A percentile compares a stretch with the other conserved stretches of the same genome.
Evolutionary conservation across 1,140 invertebrate species (phyloP).

Genomic region (Drosophila hydei): DNA sequence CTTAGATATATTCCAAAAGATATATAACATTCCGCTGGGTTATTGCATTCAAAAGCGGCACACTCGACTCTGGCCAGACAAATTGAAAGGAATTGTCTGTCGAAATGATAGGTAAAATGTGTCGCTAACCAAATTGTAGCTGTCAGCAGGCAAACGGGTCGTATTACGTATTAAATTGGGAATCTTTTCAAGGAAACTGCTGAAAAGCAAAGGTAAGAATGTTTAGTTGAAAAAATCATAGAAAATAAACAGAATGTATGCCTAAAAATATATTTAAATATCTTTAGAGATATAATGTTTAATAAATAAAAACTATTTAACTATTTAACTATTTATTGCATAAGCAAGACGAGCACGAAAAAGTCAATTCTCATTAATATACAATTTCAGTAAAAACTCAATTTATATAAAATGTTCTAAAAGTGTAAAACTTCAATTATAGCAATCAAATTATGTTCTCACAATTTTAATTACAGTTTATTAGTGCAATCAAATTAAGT

Average conservation of each 20-base stretch:
- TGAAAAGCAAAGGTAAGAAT: constrained; percentile 2
- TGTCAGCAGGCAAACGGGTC: constrained; percentile 26
- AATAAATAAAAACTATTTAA: too few relatives aligned
- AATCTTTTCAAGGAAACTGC: constrained; percentile 23
- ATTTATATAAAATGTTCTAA: constrained; percentile 2
- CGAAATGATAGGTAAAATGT: constrained; percentile 13
- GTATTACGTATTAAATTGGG: constrained; percentile 24
- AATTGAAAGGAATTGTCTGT: constrained; percentile 49
- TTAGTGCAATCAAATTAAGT: constrained; percentile 1
- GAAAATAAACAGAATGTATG: constrained; percentile 3
- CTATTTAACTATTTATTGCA: too few relatives aligned
- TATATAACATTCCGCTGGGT: constrained; percentile 9
- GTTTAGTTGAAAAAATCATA: too few relatives aligned
- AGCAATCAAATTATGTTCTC: constrained; percentile 2
- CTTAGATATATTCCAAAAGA: constrained; percentile 9
- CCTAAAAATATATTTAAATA: not conserved
- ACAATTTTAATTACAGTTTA: constrained; percentile 2
- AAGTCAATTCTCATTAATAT: not conserved
- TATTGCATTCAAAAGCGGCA: constrained; percentile 11
- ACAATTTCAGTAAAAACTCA: not conserved
- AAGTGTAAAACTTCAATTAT: not conserved
- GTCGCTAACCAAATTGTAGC: constrained; percentile 41
- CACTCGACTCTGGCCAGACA: constrained; percentile 19
- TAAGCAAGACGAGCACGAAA: not conserved
- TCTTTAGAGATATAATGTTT: not conserved